These are phyloP conservation scores for Notamacropus eugenii DNA, from an alignment of 2,797 vertebrate genomes.

Conservation along the genomic window DNA sequence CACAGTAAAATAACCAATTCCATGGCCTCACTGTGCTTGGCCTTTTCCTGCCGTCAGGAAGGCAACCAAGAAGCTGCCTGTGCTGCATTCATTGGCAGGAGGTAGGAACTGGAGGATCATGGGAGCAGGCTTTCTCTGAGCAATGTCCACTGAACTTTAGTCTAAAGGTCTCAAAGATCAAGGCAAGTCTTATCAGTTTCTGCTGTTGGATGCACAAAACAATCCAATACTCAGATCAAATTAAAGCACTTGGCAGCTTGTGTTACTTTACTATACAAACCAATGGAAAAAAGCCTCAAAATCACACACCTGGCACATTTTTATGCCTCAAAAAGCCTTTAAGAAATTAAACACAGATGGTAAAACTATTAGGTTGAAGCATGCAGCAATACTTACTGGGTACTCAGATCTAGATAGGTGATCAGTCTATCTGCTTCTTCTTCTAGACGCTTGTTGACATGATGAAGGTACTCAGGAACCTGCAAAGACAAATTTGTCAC, in stretches of 20 bases:
- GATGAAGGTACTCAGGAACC: constrained; percentile 99
- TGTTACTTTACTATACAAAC: constrained; percentile 42
- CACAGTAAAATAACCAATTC: constrained; percentile 41
- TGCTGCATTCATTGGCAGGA: constrained; percentile 40
- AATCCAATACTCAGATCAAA: constrained; percentile 70
- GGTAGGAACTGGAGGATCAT: constrained; percentile 50
- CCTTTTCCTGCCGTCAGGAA: constrained; percentile 51
- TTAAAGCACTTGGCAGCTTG: constrained; percentile 52
- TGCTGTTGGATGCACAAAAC: constrained; percentile 48
- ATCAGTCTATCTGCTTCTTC: constrained; percentile 99
- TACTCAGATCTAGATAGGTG: constrained; percentile 99
- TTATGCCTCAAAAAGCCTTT: constrained; percentile 26
- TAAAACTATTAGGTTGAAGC: constrained; percentile 59
- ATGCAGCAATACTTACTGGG: constrained; percentile 91
- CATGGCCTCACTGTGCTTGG: constrained; percentile 15
- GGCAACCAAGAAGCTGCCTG: constrained; percentile 52
- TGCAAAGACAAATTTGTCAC: constrained; percentile 82
- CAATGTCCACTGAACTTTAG: constrained; percentile 63
- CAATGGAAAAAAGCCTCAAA: constrained; percentile 58
- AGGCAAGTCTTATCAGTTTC: constrained; percentile 54
- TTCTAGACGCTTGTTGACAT: constrained; percentile 98
- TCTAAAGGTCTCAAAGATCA: constrained; percentile 60
- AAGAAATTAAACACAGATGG: constrained; percentile 50
- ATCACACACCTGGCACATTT: constrained; percentile 46
- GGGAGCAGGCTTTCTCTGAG: constrained; percentile 58